Evolutionary conservation across 2,888 invertebrate species (phyloP).

Genomic region (Argynnis bischoffii): DNA sequence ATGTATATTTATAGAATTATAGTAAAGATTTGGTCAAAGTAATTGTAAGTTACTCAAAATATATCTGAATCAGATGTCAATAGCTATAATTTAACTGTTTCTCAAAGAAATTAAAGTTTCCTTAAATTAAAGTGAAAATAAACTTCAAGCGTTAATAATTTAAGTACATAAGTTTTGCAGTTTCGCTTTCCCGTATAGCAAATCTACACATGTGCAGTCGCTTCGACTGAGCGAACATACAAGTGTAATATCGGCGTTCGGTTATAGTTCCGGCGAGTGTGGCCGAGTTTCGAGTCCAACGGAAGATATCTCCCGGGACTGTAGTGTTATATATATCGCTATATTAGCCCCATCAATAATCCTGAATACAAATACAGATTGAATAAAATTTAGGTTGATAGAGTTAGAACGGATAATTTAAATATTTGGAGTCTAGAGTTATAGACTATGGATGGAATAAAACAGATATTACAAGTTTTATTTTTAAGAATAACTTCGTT

Average conservation of each 20-base stretch:
- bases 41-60: neutral
- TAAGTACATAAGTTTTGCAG: conserved; percentile 6
- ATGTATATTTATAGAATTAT: too few relatives aligned
- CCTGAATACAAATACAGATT: conserved; percentile 26
- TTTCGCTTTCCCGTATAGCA: conserved; percentile 8
- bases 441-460: too few relatives aligned
- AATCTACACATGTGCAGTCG: neutral
- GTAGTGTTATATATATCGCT: conserved; percentile 52
- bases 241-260: conserved; percentile 35
- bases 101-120: conserved; percentile 1
- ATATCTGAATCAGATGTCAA: neutral
- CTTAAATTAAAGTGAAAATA: neutral
- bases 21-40: too few relatives aligned
- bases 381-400: conserved; percentile 26
- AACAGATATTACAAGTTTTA: too few relatives aligned
- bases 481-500: too few relatives aligned
- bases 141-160: neutral
- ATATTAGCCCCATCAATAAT: conserved; percentile 45
- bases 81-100: neutral
- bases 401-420: neutral
- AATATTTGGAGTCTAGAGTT: neutral
- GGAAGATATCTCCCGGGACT: conserved; percentile 62
- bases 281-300: conserved; percentile 64
- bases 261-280: conserved; percentile 46
- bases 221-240: conserved; percentile 19